Base-by-base conservation (phyloP, 2,888 invertebrate species). In the Chrysolina americana region DNA sequence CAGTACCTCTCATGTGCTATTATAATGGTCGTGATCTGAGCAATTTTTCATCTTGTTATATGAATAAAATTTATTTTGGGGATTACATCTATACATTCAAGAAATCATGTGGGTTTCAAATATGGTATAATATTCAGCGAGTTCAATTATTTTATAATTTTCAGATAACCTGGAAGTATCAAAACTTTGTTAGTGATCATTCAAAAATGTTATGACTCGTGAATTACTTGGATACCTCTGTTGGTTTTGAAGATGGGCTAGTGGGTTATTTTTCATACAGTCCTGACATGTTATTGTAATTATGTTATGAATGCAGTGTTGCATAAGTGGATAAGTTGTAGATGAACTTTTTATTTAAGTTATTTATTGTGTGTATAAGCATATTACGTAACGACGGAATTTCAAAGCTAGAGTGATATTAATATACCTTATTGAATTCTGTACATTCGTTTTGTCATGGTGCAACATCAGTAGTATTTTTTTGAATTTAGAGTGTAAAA, bases 401-500 rank as follows among this genome's bases (percentile, higher is more conserved):
- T 75, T 70, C 64, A 59, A 73, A 59, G 41, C 68, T 70, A 76
- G 69, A 64, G 76, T 76, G 76, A 76, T 76, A 76, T 76, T 70
- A 69, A 76, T 65, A 62, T 70, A 68, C 66, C 66, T 11, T 41
- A 68, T 50, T 50, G 36, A 68, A 68, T 53, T 17, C 44, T 68
- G 53, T 68, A 41, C 28, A 68, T 68, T 73, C 41, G n/a, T 56
- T 68, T 68, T 74, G 50, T 81, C 79, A 80, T 79, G 77, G 68
- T 80, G 80, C 81, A 82, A 81, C 80, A 82, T 81, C 78, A 64
- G 56, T 83, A 71, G 73, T 74, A 77, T 75, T 77, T 71, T 83
- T 76, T 73, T 36, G 47, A 70, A 79, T 79, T 36, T 82, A 84
- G 83, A 78, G 73, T 76, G 78, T 80, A 83, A 83, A 79, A 75